Evolutionary conservation across 2,888 invertebrate genomes (phyloP).

Genomic region (Eudasyphora cyanicolor): DNA sequence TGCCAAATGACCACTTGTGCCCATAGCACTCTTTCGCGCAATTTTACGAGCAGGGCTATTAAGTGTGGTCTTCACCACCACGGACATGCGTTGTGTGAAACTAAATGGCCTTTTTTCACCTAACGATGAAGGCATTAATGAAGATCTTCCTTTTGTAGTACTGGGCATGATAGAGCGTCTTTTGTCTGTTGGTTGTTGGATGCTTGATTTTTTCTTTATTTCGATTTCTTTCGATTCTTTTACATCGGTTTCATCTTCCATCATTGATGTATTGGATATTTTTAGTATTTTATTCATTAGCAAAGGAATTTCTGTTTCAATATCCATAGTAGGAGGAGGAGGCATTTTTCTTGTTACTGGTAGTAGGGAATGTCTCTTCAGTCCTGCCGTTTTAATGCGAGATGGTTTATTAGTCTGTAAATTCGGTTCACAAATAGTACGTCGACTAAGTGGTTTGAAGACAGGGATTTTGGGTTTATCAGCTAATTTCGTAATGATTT

Average conservation of each 20-base stretch:
- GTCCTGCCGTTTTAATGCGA: conserved; percentile 46
- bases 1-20: not conserved
- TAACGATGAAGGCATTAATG: conserved; percentile 57
- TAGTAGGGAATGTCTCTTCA: conserved; percentile 55
- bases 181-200: conserved; percentile 12
- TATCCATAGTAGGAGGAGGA: conserved; percentile 28
- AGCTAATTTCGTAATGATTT: not conserved
- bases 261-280: conserved; percentile 64
- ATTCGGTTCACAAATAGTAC: conserved; percentile 65
- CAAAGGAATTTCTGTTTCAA: conserved; percentile 71
- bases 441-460: conserved; percentile 24
- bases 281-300: conserved; percentile 72
- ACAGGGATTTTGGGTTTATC: conserved; percentile 34
- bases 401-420: conserved; percentile 65
- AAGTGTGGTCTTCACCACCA: conserved; percentile 76
- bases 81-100: conserved; percentile 76
- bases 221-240: conserved; percentile 1
- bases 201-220: conserved; percentile 22
- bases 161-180: not conserved
- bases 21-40: conserved; percentile 63
- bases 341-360: conserved; percentile 42
- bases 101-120: conserved; percentile 68
- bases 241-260: not conserved
- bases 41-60: conserved; percentile 77
- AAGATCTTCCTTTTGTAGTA: conserved; percentile 37